Base-by-base conservation (phyloP, 2,113 vertebrate species). In the Corapipo altera region DNA sequence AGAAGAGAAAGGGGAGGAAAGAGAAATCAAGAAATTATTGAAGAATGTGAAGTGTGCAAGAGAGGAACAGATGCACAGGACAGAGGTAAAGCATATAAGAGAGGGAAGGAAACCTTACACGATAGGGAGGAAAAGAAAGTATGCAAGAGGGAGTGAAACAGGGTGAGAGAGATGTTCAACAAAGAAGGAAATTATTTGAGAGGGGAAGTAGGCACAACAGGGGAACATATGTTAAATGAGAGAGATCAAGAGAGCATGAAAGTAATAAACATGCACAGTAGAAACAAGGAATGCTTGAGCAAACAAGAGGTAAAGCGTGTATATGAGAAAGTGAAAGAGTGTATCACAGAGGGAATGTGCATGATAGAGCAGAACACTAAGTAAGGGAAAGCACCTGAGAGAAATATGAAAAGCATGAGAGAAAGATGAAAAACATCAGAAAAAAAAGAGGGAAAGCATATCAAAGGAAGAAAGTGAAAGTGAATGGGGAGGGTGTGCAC, bases 331-430 rank as follows among this genome's bases (percentile, higher is more conserved):
- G 18, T 73, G 62, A 48, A 77, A 76, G 23, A 41, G 20, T 0
- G 0, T 21, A 15, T 39, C 17, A 48, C 30, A 88, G 22, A 24
- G 2, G 26, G 14, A 51, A 71, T 3, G 2, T 2, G 3, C 33
- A 21, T 0, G 0, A 37, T 0, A 67, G 12, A 72, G 20, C 23
- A 72, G 43, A n/a, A 85, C 61, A 67, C 4, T 37, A 26, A 76
- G 18, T 23, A 28, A 58, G 23, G 41, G 13, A 49, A 82, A 44
- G 57, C 5, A 10, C 12, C 15, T 19, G 19, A 65, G 2, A 54
- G 9, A 74, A 80, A 57, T 21, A 66, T 1, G 2, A 10, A 8
- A 76, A 16, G 10, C 10, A 33, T 52, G 41, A n/a, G 1, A 58
- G 11, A 54, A 41, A 49, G 41, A 83, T 46, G 8, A 46, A 55